phyloP scores from a whole-genome alignment of 1,140 invertebrate genomes.

The Parasteatoda tepidariorum region DNA sequence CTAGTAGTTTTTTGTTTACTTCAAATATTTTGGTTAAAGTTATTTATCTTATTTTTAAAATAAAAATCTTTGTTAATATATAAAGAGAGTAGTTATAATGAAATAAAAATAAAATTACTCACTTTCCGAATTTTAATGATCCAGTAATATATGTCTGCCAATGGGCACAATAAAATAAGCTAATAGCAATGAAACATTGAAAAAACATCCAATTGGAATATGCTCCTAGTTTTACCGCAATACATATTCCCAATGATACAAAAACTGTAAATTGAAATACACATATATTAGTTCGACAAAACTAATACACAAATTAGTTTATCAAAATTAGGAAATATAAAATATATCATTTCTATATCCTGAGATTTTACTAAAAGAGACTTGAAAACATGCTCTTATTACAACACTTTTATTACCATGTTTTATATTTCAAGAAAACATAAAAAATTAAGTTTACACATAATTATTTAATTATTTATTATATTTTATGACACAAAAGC shows the following conservation, averaged over 20 bases:
- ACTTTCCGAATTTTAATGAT: slow-evolving; percentile 89
- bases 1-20: not conserved
- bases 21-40: not conserved
- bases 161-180: slow-evolving; percentile 98
- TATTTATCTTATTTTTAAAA: not conserved
- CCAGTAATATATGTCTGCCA: slow-evolving; percentile 99
- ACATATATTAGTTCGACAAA: not conserved
- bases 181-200: slow-evolving; percentile 93
- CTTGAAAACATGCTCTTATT: too few species aligned
- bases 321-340: too few species aligned
- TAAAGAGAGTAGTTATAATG: not conserved
- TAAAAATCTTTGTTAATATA: not conserved
- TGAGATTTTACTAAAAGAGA: too few species aligned
- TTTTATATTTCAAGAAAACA: too few species aligned
- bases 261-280: slow-evolving; percentile 77
- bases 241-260: slow-evolving; percentile 92
- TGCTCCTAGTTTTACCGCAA: slow-evolving; percentile 89
- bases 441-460: too few species aligned
- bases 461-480: too few species aligned
- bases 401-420: too few species aligned
- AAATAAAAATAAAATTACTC: slow-evolving; percentile 62
- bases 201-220: slow-evolving; percentile 95
- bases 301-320: too few species aligned
- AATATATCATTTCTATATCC: too few species aligned
- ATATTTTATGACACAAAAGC: too few species aligned